A percentile compares a stretch with the other conserved stretches of the same genome.
These are phyloP conservation scores for Xyrauchen texanus DNA, from an alignment of 2,113 vertebrate species.

Conservation along the genomic window DNA sequence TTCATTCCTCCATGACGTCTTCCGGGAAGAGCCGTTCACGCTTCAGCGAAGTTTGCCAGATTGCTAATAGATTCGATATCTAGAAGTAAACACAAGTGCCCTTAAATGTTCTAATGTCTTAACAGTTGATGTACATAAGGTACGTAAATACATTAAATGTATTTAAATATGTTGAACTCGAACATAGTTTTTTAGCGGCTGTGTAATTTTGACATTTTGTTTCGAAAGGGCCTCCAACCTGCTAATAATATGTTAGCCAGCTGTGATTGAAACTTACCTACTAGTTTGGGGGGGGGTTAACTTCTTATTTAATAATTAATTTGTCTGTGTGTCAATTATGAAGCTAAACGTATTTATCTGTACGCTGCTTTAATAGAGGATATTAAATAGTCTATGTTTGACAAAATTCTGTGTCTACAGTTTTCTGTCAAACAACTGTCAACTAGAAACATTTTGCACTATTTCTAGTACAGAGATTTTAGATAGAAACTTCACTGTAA, in stretches of 20 bases:
- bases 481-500: too few species aligned
- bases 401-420: too few species aligned
- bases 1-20: constrained; percentile 58
- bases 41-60: constrained; percentile 58
- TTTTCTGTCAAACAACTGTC: too few species aligned
- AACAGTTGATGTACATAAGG: constrained; percentile 25
- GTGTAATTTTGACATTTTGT: neutral
- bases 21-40: constrained; percentile 61
- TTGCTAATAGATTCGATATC: constrained; percentile 53
- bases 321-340: neutral
- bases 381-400: too few species aligned
- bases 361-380: too few species aligned
- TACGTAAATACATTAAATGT: constrained; percentile 7
- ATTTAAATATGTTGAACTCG: neutral
- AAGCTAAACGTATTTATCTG: too few species aligned
- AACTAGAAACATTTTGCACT: too few species aligned
- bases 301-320: neutral
- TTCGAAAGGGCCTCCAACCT: neutral
- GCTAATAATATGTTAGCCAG: constrained; percentile 31
- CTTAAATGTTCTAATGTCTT: constrained; percentile 28
- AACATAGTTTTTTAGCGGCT: neutral
- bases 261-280: constrained; percentile 20
- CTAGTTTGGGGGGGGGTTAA: neutral
- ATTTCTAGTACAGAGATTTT: too few species aligned
- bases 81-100: constrained; percentile 54